Evolutionary conservation across 30 jellyfish, hydroid and myxozoan genomes (phyloP).

Genomic region (Hydra vulgaris): DNA sequence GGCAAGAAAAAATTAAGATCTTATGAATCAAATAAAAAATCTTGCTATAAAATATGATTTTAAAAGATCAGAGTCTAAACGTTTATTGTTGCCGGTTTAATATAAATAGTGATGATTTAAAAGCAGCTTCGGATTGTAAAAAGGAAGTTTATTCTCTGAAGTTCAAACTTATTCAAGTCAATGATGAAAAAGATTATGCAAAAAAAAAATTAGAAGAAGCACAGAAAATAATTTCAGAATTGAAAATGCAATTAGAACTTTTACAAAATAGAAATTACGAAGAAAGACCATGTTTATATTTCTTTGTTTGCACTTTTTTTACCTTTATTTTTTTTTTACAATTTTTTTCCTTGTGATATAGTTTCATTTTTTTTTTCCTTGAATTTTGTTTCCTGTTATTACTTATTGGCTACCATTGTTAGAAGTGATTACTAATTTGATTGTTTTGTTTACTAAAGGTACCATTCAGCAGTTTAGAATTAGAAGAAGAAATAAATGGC

Average conservation of each 20-base stretch:
- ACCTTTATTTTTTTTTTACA: no score
- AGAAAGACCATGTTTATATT: conserved; percentile 18
- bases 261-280: conserved; percentile 51
- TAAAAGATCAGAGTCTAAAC: conserved; percentile 52
- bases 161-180: conserved; percentile 49
- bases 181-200: conserved; percentile 60
- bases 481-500: conserved; percentile 21
- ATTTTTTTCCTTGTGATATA: no score
- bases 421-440: no score
- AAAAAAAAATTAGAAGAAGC: conserved; percentile 46
- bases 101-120: conserved; percentile 44
- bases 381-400: no score
- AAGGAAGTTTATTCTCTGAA: conserved; percentile 54
- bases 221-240: conserved; percentile 68
- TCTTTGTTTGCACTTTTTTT: no score
- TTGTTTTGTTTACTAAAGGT: background rate
- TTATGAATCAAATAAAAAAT: conserved; percentile 54
- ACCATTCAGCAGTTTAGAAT: conserved; percentile 26
- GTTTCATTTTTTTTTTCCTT: no score
- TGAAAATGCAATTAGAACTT: conserved; percentile 52
- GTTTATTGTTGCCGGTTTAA: conserved; percentile 52
- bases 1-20: conserved; percentile 46
- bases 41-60: conserved; percentile 70
- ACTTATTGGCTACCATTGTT: no score
- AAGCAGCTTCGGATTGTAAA: conserved; percentile 5